Conservation (phyloP, 2,797 vertebrate genomes). For the Petrocephalus schoutedeni region DNA sequence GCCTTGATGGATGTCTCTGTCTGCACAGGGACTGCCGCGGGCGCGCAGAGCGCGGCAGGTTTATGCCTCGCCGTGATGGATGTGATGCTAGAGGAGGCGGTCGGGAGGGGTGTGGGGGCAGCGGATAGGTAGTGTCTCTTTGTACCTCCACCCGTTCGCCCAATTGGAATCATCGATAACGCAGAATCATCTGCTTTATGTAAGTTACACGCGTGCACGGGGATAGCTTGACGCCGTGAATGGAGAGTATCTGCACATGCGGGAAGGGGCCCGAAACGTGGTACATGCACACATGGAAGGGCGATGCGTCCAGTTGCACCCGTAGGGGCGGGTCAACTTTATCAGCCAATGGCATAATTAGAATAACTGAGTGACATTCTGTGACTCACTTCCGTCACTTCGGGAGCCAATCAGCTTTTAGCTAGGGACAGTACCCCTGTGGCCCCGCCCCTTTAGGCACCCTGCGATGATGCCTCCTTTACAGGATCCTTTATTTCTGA, state of each 20-base stretch:
- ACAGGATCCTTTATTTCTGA: neutral
- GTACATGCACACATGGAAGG: neutral
- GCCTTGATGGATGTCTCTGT: constrained; percentile 12
- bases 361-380: neutral
- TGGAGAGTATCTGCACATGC: neutral
- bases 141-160: neutral
- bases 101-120: neutral
- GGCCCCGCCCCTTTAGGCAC: neutral
- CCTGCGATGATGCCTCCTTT: neutral
- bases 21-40: neutral
- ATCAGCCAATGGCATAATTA: neutral
- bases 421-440: neutral
- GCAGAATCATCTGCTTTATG: neutral
- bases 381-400: neutral
- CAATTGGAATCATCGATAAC: neutral
- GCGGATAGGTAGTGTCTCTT: neutral
- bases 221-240: neutral
- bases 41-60: neutral
- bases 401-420: neutral
- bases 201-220: neutral
- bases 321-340: neutral
- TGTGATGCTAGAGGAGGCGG: neutral
- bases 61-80: neutral
- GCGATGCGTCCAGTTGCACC: neutral
- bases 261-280: neutral